These are phyloP conservation scores for Sebastes matsubarae DNA, from an alignment of 2,797 vertebrate species.

Conservation along the genomic window DNA sequence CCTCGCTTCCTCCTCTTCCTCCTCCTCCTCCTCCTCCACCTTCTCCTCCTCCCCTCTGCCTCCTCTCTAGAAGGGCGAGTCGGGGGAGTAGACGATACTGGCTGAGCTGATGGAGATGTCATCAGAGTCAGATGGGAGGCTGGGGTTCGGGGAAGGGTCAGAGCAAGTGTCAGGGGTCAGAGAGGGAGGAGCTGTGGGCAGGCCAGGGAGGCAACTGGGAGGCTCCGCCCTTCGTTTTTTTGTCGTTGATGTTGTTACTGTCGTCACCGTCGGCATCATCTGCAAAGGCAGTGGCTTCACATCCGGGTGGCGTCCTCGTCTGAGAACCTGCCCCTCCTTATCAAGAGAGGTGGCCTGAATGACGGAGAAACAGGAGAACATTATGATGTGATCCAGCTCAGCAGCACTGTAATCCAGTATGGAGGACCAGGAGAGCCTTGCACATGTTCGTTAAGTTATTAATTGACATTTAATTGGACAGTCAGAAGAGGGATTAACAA, in stretches of 20 bases:
- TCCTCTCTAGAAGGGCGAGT: slow-evolving; percentile 87
- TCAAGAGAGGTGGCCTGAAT: slow-evolving; percentile 98
- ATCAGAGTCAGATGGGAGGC: slow-evolving; percentile 75
- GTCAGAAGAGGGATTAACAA: background rate
- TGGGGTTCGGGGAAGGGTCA: slow-evolving; percentile 48
- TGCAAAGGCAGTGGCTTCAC: slow-evolving; percentile 89
- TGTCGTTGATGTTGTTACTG: slow-evolving; percentile 84
- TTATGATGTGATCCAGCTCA: background rate
- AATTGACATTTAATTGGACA: background rate
- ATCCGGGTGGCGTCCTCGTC: slow-evolving; percentile 99
- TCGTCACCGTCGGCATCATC: slow-evolving; percentile 88
- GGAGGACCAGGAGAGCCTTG: slow-evolving; percentile 28
- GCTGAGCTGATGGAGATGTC: slow-evolving; percentile 89
- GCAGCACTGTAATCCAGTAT: background rate
- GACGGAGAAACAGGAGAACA: slow-evolving; percentile 32
- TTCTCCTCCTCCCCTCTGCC: background rate
- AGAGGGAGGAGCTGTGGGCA: slow-evolving; percentile 86
- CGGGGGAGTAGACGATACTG: slow-evolving; percentile 90
- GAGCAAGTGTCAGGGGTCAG: slow-evolving; percentile 75
- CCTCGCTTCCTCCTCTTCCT: background rate
- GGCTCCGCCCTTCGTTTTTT: slow-evolving; percentile 84
- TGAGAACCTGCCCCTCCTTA: slow-evolving; percentile 99
- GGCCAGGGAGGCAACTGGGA: slow-evolving; percentile 84
- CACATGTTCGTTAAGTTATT: background rate
- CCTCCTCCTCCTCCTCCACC: background rate